Conservation (phyloP, 2,888 invertebrate genomes). For the Heliconius charithonia region DNA sequence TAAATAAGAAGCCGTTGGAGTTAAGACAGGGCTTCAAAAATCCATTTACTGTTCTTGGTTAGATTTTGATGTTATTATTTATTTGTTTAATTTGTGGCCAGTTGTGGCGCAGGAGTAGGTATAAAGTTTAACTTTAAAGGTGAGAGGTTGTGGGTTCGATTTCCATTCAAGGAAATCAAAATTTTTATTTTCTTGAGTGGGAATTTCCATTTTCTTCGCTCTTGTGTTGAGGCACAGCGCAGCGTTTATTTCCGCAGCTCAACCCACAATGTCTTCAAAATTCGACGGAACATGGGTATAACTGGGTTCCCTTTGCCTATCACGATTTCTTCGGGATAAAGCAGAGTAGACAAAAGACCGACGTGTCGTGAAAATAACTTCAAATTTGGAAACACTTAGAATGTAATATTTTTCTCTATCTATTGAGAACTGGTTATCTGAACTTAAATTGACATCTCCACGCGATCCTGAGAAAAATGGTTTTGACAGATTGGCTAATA, state of each 20-base stretch:
- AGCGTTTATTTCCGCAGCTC: no score
- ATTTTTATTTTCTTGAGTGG: no score
- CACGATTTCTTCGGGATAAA: background rate
- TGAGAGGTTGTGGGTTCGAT: background rate
- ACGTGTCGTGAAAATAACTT: no score
- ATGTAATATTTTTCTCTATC: no score
- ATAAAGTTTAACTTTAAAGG: background rate
- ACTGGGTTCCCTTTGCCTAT: background rate
- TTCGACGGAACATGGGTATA: background rate
- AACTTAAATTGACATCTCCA: no score
- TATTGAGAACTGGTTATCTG: no score
- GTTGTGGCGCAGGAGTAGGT: background rate
- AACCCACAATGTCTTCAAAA: background rate
- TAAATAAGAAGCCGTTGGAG: slow-evolving; percentile 19
- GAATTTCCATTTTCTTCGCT: background rate
- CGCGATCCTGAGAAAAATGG: no score
- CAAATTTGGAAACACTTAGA: no score
- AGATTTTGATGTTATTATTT: background rate
- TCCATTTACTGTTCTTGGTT: slow-evolving; percentile 4
- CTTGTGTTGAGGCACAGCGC: background rate
- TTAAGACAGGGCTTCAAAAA: slow-evolving; percentile 17
- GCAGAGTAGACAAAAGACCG: no score
- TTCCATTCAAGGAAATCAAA: background rate
- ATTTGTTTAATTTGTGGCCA: background rate
- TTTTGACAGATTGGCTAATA: no score